Evolutionary conservation across 2,888 invertebrate genomes (phyloP).

Genomic region (Mesorhabditis sp.): DNA sequence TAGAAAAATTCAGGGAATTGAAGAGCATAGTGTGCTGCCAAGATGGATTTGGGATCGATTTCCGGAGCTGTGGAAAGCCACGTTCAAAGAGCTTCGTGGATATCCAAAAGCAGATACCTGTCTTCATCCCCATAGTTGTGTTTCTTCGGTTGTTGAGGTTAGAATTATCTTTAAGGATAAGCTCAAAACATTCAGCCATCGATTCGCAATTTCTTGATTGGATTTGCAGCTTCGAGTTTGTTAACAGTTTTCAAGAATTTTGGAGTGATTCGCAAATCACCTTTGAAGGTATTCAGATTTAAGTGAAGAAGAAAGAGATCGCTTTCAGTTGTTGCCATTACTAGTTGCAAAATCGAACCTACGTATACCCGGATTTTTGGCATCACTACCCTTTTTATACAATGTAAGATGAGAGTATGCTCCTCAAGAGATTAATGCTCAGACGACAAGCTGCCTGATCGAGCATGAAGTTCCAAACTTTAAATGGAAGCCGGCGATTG

Average conservation of each 20-base stretch:
- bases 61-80: background rate
- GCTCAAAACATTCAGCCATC: slow-evolving; percentile 20
- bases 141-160: background rate
- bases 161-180: too few species aligned
- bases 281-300: slow-evolving; percentile 16
- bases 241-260: slow-evolving; percentile 23
- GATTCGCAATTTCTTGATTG: slow-evolving; percentile 56
- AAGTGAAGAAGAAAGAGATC: slow-evolving; percentile 24
- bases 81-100: background rate
- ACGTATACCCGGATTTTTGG: background rate
- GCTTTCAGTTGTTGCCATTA: slow-evolving; percentile 45
- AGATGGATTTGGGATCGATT: background rate
- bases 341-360: slow-evolving; percentile 34
- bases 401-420: background rate
- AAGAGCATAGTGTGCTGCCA: background rate
- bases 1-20: slow-evolving; percentile 4
- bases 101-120: background rate
- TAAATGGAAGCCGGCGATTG: slow-evolving; percentile 40
- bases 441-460: slow-evolving; percentile 70
- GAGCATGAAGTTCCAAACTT: slow-evolving; percentile 62
- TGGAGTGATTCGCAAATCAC: slow-evolving; percentile 20
- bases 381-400: background rate
- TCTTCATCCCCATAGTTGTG: background rate
- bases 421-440: slow-evolving; percentile 30
- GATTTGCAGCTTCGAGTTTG: slow-evolving; percentile 45